Evolutionary conservation across 2,888 invertebrate species (phyloP).

Genomic region (Nymphalis polychloros): DNA sequence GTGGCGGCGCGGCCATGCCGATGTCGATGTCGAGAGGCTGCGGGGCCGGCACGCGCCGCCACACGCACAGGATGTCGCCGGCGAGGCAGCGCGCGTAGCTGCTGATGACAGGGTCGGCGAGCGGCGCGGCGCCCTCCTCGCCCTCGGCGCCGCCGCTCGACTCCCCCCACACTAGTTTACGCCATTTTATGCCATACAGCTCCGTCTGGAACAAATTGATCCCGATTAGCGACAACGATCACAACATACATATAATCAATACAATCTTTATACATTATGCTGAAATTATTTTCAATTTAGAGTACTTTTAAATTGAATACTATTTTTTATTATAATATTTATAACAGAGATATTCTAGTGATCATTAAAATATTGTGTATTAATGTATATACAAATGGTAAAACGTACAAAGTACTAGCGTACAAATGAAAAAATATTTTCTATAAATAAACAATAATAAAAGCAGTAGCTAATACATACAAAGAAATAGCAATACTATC

Average conservation of each 20-base stretch:
- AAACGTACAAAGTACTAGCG: too few relatives aligned
- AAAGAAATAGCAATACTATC: neutral
- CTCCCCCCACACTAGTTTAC: conserved; percentile 94
- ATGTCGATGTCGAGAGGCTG: conserved; percentile 76
- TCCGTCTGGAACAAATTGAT: conserved; percentile 89
- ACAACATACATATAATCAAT: neutral
- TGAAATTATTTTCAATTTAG: too few relatives aligned
- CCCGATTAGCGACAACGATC: neutral
- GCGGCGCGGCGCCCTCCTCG: conserved; percentile 83
- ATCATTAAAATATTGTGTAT: too few relatives aligned
- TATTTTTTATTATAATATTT: too few relatives aligned
- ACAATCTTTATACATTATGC: neutral
- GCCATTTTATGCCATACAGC: conserved; percentile 99
- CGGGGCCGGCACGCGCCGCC: conserved; percentile 91
- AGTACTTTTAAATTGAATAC: too few relatives aligned
- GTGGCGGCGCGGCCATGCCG: conserved; percentile 84
- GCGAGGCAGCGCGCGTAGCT: conserved; percentile 95
- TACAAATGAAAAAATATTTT: too few relatives aligned
- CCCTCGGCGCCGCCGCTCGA: conserved; percentile 70
- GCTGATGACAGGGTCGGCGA: conserved; percentile 94
- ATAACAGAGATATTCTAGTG: too few relatives aligned
- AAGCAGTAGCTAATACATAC: too few relatives aligned
- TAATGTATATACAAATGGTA: too few relatives aligned
- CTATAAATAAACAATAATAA: too few relatives aligned
- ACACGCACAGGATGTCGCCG: conserved; percentile 98